Percentiles rank a stretch among this genome's conserved stretches.
Evolutionary conservation across 2,113 vertebrate species (phyloP).

Genomic region (Sorex araneus): DNA sequence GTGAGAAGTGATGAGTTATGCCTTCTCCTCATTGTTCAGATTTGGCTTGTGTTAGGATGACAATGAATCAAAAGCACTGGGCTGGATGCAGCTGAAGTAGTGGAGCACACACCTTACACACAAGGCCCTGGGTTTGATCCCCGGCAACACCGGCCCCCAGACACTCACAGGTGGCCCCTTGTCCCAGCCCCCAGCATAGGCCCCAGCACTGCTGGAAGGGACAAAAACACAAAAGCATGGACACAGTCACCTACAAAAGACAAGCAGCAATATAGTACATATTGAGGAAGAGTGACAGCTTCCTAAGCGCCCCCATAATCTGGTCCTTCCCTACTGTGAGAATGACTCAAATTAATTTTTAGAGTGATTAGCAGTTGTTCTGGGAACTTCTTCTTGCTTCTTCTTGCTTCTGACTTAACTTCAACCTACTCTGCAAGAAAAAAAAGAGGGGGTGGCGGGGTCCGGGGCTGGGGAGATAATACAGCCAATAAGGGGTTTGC

Average conservation of each 20-base stretch:
- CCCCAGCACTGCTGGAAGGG: no score
- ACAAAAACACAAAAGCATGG: no score
- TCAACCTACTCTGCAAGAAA: not conserved
- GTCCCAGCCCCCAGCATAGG: no score
- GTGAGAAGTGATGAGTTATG: not conserved
- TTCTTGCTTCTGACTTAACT: not conserved
- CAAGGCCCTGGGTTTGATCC: no score
- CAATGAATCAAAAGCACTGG: not conserved
- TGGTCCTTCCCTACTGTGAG: not conserved
- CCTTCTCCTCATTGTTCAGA: slow-evolving; percentile 49
- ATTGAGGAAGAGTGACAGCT: slow-evolving; percentile 15
- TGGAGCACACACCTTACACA: no score
- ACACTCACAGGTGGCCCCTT: not conserved
- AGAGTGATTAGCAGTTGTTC: not conserved
- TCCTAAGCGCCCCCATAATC: not conserved
- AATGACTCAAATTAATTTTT: slow-evolving; percentile 27
- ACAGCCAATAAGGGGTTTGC: no score
- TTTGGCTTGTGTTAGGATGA: slow-evolving; percentile 27
- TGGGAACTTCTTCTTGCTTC: not conserved
- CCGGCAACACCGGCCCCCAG: no score
- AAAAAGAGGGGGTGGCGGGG: no score
- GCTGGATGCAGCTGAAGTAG: no score
- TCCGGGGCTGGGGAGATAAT: no score
- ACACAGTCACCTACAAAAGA: not conserved
- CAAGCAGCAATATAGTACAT: not conserved